Base-by-base conservation (phyloP, 2,797 vertebrate species). In the Chloroceryle inda region DNA sequence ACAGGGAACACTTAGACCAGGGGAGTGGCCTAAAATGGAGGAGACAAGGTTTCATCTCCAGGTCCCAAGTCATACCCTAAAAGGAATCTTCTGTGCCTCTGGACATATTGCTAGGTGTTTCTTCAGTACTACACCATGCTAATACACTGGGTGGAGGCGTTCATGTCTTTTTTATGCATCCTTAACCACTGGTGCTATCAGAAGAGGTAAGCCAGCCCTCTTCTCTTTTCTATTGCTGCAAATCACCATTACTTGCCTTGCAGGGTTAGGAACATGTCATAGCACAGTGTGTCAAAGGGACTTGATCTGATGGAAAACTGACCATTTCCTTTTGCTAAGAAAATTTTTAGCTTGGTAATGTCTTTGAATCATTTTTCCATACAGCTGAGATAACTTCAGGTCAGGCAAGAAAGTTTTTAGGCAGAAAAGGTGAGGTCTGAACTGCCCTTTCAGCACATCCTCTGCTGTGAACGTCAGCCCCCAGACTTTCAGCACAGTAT, bases 401-500 rank as follows among this genome's bases (percentile, higher is more conserved):
- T 38, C 45, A 82, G 66, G 69, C 4, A 75, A 85, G 66, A 66
- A 7, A 15, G 12, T 47, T 40, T 49, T 75, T 31, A 50, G 37
- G 42, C 31, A 88, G 17, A 83, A 92, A 84, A 15, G 26, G 1
- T 37, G 40, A 69, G 20, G 35, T 72, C 64, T 78, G 68, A 50
- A 18, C 27, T 40, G 75, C 40, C 69, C 38, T 75, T 88, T 58
- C 53, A 92, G 77, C 38, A 59, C 83, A 81, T 86, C n/a, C 19
- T 92, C 40, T 72, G n/a, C 76, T 86, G 62, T 44, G 37, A 81
- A 67, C 88, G 23, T 61, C 81, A 92, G 72, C 59, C 59, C 47
- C 61, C 78, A 84, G 80, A 66, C 69, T 78, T 83, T 80, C 50
- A 94, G 47, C 53, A 78, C 62, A 69, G 62, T 78, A 62, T 78